Percentiles rank a stretch among this genome's conserved stretches.
Conservation (phyloP, 2,113 vertebrate genomes). For the Uropsilus gracilis region DNA sequence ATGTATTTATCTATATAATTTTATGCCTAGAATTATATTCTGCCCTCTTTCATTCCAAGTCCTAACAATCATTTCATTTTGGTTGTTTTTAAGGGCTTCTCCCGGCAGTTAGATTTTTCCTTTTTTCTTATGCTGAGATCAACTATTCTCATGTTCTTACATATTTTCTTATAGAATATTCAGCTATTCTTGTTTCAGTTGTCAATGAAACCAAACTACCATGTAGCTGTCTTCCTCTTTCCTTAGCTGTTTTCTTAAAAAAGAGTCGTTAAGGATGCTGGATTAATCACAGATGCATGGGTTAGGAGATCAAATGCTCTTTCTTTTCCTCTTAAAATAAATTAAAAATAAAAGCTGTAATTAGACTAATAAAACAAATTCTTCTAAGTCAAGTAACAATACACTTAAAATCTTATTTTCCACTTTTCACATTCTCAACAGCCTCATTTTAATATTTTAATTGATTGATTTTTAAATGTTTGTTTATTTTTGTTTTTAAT, state of each 20-base stretch:
- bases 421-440: background rate
- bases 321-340: slow-evolving; percentile 18
- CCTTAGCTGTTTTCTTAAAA: background rate
- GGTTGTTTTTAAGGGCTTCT: background rate
- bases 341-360: slow-evolving; percentile 45
- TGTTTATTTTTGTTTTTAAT: slow-evolving; percentile 55
- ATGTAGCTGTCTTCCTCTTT: background rate
- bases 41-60: background rate
- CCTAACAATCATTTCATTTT: background rate
- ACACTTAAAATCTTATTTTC: background rate
- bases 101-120: background rate
- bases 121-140: background rate
- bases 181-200: background rate
- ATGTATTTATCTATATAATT: background rate
- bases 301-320: background rate
- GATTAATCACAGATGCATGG: background rate
- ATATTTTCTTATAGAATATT: background rate
- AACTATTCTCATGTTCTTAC: background rate
- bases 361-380: slow-evolving; percentile 27
- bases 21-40: background rate
- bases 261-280: background rate
- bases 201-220: background rate
- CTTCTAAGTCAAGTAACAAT: background rate
- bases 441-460: slow-evolving; percentile 49
- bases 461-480: slow-evolving; percentile 15